Evolutionary conservation across 64 coral and sea anemone species (phyloP), one percentile per base, ranked within the genome.

Genomic region (Exaiptasia diaphana): DNA sequence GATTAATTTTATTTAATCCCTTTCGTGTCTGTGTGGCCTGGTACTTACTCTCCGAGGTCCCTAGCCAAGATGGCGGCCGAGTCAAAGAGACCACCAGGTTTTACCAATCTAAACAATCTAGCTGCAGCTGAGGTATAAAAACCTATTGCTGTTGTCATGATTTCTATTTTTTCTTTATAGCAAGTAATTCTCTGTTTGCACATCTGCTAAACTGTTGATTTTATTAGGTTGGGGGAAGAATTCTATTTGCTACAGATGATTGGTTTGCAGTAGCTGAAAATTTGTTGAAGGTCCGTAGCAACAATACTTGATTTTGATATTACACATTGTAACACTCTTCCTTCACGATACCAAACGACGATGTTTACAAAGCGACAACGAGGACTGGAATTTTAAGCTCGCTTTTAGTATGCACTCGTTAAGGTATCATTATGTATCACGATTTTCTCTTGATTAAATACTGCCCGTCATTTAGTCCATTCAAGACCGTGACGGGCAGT

Each of bases 241-340:
- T 93, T 21, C 23, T 93, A 18, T 93, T 93, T 70, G 90, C 90
- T 12, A 93, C 90, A 28, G 90, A 93, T 87, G 90, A 93, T 41
- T 93, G 82, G 82, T 93, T 93, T 93, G 90, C 83, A 21, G 76
- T 93, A 3, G 83, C 90, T 54, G 90, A 87, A 63, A 93, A 93
- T 72, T 53, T 93, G 40, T 68, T 93, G 1, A 93, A 93, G 82
- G 90, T 93, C 14, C 67, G 77, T 63, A 54, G 10, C 15, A 27
- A 17, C 24, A 48, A 27, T 75, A 0, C 10, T 5, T 24, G 25
- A 17, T 25, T 22, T 27, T 46, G 4, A 5, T 20, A 38, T 42
- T 21, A 14, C 10, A 34, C 49, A 52, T n/a, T 52, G 10, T 52
- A 12, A 12, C 49, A 52, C 10, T 10, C 10, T 52, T 52, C 49